Conservation (phyloP, 2,888 invertebrate genomes). For the Schizaphis graminum region DNA sequence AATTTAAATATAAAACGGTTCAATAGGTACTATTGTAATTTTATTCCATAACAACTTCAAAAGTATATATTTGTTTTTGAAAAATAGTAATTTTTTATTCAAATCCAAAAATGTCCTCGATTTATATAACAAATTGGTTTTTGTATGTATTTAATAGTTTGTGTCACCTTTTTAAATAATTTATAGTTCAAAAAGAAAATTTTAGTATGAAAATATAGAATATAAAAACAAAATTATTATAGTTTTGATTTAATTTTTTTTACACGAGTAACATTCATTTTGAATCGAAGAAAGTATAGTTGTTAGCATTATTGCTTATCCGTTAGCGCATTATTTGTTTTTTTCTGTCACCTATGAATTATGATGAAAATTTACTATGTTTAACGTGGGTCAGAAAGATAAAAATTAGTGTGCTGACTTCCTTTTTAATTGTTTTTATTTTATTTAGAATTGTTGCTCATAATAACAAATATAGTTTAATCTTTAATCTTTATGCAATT, state of each 20-base stretch:
- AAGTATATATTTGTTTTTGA: neutral
- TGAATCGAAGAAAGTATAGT: neutral
- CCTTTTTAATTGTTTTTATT: neutral
- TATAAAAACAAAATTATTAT: neutral
- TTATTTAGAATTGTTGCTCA: neutral
- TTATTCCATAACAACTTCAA: neutral
- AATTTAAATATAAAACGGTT: neutral
- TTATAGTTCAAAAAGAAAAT: neutral
- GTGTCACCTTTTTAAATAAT: neutral
- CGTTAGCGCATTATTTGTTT: neutral
- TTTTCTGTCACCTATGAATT: neutral
- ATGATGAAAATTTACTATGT: neutral
- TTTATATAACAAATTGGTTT: conserved; percentile 10
- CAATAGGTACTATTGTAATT: neutral
- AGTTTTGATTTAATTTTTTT: neutral
- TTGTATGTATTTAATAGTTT: neutral
- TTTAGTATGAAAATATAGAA: neutral
- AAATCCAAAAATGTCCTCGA: neutral
- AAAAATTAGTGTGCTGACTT: neutral
- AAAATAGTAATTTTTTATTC: neutral
- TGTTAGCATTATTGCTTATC: neutral
- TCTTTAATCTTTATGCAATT: neutral
- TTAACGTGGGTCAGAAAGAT: neutral
- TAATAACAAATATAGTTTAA: neutral
- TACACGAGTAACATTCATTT: neutral